Conservation (phyloP, 2,888 invertebrate genomes). For the Acronicta alni region DNA sequence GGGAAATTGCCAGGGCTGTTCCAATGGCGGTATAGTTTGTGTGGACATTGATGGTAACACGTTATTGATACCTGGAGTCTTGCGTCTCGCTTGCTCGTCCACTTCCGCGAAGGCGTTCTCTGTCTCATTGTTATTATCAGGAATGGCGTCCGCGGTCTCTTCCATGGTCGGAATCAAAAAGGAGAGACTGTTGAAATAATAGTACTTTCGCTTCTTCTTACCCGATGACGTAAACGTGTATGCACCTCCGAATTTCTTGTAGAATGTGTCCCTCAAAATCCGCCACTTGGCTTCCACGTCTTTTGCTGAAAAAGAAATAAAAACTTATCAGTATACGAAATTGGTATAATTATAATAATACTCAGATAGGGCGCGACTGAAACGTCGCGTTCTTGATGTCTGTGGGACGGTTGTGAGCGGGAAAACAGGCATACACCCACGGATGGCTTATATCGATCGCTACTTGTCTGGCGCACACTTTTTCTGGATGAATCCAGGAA, state of each 20-base stretch:
- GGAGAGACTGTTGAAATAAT: not conserved
- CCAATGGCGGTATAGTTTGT: not conserved
- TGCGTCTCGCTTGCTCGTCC: too few relatives aligned
- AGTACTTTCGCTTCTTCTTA: not conserved
- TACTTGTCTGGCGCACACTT: not conserved
- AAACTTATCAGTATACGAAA: not conserved
- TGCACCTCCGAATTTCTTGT: not conserved
- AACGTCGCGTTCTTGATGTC: too few relatives aligned
- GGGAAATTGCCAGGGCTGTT: not conserved
- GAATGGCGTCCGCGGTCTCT: too few relatives aligned
- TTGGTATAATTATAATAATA: too few relatives aligned
- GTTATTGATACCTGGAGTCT: not conserved
- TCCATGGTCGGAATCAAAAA: not conserved
- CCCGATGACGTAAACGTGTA: not conserved
- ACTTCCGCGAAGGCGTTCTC: not conserved
- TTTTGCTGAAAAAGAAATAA: slow-evolving; percentile 1
- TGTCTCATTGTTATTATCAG: not conserved
- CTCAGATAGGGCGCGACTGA: not conserved
- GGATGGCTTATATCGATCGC: not conserved
- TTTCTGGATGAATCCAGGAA: too few relatives aligned
- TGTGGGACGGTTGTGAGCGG: not conserved
- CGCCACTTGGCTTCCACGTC: slow-evolving; percentile 4
- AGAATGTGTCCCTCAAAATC: not conserved
- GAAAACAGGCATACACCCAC: not conserved
- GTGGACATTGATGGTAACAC: not conserved